Base-by-base conservation (phyloP, 1,140 invertebrate species). In the Trissolcus basalis region DNA sequence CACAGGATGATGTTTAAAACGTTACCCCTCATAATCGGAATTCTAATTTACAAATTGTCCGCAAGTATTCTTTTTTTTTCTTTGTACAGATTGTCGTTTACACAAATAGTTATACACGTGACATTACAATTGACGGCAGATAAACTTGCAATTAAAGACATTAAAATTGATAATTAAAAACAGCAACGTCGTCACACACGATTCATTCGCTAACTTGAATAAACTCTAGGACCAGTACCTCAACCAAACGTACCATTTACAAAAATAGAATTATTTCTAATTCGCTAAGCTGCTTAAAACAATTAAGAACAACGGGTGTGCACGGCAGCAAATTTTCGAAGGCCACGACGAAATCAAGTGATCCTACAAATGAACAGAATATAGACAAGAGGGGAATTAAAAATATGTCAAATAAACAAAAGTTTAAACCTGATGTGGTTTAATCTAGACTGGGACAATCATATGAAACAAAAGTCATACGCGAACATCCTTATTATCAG, bases 251-350 rank as follows among this genome's bases (percentile, higher is more conserved):
- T 76, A 70, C 55, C 54, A 67, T 70, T 76, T 76, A 76, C 65
- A 76, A 76, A 76, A 70, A 76, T 76, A 70, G 60, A 76, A 70
- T 70, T 70, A 76, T 65, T 16, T 49, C 60, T 70, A 76, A 70
- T 50, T 61, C 67, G 35, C 67, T 70, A 70, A 60, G 54, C 36
- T 65, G 60, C 73, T 70, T 70, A 76, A 70, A 70, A 76, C 69
- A 72, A 72, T 64, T 72, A 65, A 77, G 69, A 77, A 72, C 59
- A 61, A 67, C 58, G 39, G 49, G 50, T 33, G 19, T 33, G 19
- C 58, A 51, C 63, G 14, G 59, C 32, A 19, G 44, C 53, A 15
- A 45, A 35, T 43, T 51, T 61, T 67, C 45, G 55, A 65, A 72
- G 74, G 59, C 58, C 47, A 68, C 51, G 16, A 56, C 45, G 14